phyloP scores from a whole-genome alignment of 2,888 invertebrate genomes.

The Torymus aiolomorphi region DNA sequence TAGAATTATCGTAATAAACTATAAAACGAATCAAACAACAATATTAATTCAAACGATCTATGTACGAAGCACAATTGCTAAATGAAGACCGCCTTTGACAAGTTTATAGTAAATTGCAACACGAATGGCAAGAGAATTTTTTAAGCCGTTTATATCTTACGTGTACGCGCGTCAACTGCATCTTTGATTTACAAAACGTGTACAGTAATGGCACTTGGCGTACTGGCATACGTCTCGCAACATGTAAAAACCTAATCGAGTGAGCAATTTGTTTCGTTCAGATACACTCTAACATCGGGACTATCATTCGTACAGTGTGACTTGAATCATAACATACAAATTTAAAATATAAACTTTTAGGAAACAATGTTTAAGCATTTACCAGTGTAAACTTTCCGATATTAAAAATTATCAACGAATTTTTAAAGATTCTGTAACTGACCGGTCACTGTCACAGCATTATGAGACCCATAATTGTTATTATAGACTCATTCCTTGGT shows the following conservation, averaged over 20 bases:
- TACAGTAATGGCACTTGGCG: conserved; percentile 72
- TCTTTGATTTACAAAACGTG: conserved; percentile 54
- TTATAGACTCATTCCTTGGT: conserved; percentile 52
- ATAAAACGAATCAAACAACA: conserved; percentile 73
- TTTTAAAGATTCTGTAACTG: conserved; percentile 43
- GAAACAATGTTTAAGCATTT: conserved; percentile 21
- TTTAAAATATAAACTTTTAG: conserved; percentile 37
- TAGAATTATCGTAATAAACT: conserved; percentile 71
- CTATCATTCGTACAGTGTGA: conserved; percentile 56
- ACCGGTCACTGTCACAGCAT: conserved; percentile 50
- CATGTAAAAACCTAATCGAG: conserved; percentile 52
- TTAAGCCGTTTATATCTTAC: conserved; percentile 57
- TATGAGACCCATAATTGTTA: conserved; percentile 41
- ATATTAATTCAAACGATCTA: conserved; percentile 63
- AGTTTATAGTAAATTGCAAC: conserved; percentile 56
- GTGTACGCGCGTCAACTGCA: conserved; percentile 53
- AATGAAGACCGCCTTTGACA: conserved; percentile 53
- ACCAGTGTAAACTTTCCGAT: conserved; percentile 37
- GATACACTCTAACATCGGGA: conserved; percentile 54
- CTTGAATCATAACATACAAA: conserved; percentile 54
- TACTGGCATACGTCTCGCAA: conserved; percentile 67
- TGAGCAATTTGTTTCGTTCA: conserved; percentile 53
- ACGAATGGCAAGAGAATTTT: conserved; percentile 63
- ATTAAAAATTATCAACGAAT: conserved; percentile 52
- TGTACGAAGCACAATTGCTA: conserved; percentile 55